Percentiles rank a stretch among this genome's conserved stretches.
Conservation (phyloP, 2,797 vertebrate species). For the Gallinago stenura region DNA sequence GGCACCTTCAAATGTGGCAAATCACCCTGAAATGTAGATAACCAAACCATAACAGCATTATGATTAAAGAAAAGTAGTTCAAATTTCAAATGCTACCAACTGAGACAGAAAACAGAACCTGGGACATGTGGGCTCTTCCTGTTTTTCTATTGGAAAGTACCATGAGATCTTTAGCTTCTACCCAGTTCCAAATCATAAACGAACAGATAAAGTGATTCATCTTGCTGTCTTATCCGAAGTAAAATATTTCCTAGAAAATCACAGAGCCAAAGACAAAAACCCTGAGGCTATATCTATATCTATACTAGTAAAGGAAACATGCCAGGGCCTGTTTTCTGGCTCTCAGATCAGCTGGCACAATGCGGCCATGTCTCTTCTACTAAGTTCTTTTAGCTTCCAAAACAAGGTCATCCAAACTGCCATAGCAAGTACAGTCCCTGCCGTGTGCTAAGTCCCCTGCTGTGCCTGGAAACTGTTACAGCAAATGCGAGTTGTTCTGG, state of each 20-base stretch:
- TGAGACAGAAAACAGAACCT: not conserved
- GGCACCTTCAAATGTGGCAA: not conserved
- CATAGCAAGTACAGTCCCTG: not conserved
- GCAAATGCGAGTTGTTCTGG: not conserved
- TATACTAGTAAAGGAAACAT: not conserved
- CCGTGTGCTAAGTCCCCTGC: not conserved
- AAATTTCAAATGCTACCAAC: not conserved
- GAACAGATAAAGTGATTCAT: slow-evolving; percentile 6
- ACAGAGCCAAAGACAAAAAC: not conserved
- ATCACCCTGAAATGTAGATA: not conserved
- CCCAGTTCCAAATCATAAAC: not conserved
- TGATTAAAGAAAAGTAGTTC: not conserved
- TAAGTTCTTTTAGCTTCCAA: not conserved
- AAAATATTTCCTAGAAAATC: slow-evolving; percentile 28
- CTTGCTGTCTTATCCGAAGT: not conserved
- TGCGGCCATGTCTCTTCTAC: not conserved
- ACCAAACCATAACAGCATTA: not conserved
- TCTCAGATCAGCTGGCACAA: not conserved
- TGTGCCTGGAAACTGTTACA: not conserved
- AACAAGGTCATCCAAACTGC: not conserved
- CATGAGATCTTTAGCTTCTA: not conserved
- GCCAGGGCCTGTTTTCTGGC: not conserved
- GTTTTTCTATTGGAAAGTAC: not conserved
- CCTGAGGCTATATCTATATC: not conserved
- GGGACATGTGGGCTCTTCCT: not conserved